Conservation (phyloP, 2,113 vertebrate species). For the Pandion haliaetus region DNA sequence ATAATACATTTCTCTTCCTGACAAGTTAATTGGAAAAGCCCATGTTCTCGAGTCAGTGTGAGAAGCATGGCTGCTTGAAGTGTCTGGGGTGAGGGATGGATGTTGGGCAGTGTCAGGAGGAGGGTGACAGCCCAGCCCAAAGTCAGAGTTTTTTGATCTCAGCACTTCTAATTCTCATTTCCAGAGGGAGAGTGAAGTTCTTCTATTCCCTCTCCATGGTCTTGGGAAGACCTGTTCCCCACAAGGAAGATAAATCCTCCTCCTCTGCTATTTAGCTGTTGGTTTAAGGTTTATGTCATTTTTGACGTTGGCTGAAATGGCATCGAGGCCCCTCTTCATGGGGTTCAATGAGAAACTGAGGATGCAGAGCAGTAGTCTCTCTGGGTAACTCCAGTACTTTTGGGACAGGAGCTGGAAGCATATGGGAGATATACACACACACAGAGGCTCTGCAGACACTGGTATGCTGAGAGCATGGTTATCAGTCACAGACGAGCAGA, state of each 20-base stretch:
- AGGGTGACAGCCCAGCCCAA: neutral
- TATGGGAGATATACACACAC: neutral
- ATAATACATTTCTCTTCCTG: constrained; percentile 58
- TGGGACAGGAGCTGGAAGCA: neutral
- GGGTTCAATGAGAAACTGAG: neutral
- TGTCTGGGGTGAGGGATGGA: neutral
- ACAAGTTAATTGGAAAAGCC: constrained; percentile 63
- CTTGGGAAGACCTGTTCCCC: neutral
- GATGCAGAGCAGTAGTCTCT: neutral
- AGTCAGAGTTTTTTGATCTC: neutral
- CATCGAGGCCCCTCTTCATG: rapidly evolving
- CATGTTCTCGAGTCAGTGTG: neutral
- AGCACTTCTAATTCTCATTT: neutral
- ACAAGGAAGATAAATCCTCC: neutral
- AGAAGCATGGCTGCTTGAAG: neutral
- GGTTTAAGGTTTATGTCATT: neutral
- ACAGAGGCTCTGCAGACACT: neutral
- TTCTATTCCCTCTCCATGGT: neutral
- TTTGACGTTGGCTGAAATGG: neutral
- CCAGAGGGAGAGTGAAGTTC: neutral
- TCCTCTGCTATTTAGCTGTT: neutral
- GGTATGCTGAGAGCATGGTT: neutral
- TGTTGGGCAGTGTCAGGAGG: neutral
- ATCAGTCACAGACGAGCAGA: neutral
- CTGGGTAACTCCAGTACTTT: neutral